phyloP scores from a whole-genome alignment of 2,888 invertebrate species.

The Pardosa pseudoannulata region DNA sequence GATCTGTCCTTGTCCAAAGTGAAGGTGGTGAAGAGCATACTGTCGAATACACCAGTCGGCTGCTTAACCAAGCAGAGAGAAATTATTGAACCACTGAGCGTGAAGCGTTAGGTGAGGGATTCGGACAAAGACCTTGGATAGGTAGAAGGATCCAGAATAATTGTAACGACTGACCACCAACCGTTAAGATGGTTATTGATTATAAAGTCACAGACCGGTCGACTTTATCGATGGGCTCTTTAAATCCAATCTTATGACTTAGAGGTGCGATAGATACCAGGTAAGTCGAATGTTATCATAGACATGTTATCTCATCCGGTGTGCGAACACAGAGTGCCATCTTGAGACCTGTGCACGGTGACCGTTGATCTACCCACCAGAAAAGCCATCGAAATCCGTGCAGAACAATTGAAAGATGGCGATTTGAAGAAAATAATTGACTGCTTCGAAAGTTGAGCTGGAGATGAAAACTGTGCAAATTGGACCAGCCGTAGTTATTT shows the following conservation, averaged over 20 bases:
- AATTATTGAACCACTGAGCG: background rate
- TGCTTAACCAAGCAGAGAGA: background rate
- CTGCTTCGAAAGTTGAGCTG: conserved; percentile 45
- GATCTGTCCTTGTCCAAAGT: background rate
- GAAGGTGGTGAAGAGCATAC: background rate
- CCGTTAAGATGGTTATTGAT: background rate
- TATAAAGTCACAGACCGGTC: background rate
- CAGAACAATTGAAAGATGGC: background rate
- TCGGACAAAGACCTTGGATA: background rate
- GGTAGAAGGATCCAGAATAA: background rate
- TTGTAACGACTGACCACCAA: background rate
- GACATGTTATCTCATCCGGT: background rate
- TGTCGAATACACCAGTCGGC: background rate
- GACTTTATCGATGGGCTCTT: background rate
- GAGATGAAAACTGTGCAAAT: conserved; percentile 8
- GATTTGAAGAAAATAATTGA: conserved; percentile 34
- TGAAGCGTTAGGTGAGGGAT: conserved; percentile 5
- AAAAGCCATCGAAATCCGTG: background rate
- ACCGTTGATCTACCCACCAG: background rate
- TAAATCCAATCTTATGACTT: background rate
- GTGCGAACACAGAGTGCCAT: background rate
- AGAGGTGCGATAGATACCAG: background rate
- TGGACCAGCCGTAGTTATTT: background rate
- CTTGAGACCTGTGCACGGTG: background rate
- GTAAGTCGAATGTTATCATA: background rate